Evolutionary conservation across 1,140 invertebrate genomes (phyloP).

Genomic region (Sitobion miscanthi): DNA sequence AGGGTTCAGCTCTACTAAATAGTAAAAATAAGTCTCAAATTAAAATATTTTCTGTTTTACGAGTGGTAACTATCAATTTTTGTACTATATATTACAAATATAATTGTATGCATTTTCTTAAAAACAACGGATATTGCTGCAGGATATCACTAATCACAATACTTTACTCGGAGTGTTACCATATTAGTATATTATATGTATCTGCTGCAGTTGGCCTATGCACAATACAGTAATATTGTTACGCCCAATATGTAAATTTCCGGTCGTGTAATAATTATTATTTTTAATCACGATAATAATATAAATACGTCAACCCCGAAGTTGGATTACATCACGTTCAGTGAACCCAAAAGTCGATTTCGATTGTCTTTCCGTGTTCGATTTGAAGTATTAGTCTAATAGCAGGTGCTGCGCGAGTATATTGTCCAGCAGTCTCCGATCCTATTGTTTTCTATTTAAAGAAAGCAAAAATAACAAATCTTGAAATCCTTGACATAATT

Average conservation of each 20-base stretch:
- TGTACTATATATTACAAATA: neutral
- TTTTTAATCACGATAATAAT: conserved; percentile 1
- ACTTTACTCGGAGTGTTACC: neutral
- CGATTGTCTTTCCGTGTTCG: neutral
- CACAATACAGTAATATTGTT: neutral
- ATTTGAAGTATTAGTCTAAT: neutral
- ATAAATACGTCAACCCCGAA: neutral
- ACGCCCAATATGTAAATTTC: conserved; percentile 1
- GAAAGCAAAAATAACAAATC: neutral
- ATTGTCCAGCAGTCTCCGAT: neutral
- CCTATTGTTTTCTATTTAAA: neutral
- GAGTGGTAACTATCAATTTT: neutral
- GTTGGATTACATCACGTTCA: neutral
- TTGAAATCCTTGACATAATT: conserved; percentile 8
- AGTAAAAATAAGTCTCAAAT: neutral
- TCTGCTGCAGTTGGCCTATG: neutral
- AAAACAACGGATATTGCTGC: neutral
- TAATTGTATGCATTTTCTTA: neutral
- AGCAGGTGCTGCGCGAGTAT: neutral
- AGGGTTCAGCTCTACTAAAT: neutral
- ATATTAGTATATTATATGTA: neutral
- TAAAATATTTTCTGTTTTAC: neutral
- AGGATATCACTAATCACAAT: neutral
- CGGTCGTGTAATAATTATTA: neutral
- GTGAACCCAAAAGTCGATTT: neutral